These are phyloP conservation scores for Margaritifera margaritifera DNA, from an alignment of 2,888 invertebrate species.

Conservation along the genomic window DNA sequence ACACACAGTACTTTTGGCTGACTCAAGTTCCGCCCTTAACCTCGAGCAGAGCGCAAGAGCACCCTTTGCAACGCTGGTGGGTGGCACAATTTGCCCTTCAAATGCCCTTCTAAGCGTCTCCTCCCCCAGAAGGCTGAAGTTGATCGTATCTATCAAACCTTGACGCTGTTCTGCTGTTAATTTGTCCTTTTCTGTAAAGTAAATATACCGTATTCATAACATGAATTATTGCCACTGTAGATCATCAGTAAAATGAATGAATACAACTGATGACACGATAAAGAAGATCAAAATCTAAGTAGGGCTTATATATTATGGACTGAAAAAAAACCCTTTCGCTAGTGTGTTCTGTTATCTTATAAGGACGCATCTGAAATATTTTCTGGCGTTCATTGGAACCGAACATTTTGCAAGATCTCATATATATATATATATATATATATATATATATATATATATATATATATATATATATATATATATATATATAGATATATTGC, in stretches of 20 bases:
- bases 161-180: slow-evolving; percentile 51
- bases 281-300: background rate
- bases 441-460: too few species aligned
- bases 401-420: too few species aligned
- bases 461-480: too few species aligned
- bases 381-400: too few species aligned
- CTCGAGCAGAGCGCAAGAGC: slow-evolving; percentile 63
- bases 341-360: too few species aligned
- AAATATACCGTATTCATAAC: slow-evolving; percentile 1
- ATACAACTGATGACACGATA: too few species aligned
- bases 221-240: background rate
- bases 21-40: slow-evolving; percentile 61
- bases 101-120: slow-evolving; percentile 61
- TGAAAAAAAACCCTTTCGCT: too few species aligned
- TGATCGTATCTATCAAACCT: slow-evolving; percentile 59
- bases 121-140: slow-evolving; percentile 65
- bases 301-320: background rate
- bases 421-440: too few species aligned
- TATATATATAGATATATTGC: too few species aligned
- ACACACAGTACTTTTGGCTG: slow-evolving; percentile 57
- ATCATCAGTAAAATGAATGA: background rate
- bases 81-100: slow-evolving; percentile 64
- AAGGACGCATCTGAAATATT: too few species aligned
- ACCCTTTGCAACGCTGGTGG: slow-evolving; percentile 59
- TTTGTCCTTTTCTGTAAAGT: slow-evolving; percentile 56